A percentile compares a stretch with the other conserved stretches of the same genome.
phyloP scores from a whole-genome alignment of 2,113 vertebrate species.

The Cathartes aura region DNA sequence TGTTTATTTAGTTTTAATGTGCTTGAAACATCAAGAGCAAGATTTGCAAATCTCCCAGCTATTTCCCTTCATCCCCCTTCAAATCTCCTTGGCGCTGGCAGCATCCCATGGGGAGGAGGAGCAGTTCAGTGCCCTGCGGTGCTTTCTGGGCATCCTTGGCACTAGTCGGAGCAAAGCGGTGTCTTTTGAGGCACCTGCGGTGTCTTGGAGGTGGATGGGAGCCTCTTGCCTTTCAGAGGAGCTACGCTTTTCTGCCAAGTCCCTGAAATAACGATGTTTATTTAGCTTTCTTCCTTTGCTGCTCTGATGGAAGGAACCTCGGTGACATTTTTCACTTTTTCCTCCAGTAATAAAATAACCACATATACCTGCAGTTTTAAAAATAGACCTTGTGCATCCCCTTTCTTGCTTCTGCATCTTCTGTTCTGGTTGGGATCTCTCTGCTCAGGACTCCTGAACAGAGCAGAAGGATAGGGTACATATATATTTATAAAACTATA shows the following conservation, averaged over 20 bases:
- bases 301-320: neutral
- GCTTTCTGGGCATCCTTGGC: neutral
- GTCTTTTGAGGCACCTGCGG: neutral
- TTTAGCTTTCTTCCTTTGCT: neutral
- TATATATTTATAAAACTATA: neutral
- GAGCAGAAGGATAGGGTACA: neutral
- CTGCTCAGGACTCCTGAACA: neutral
- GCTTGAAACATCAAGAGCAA: neutral
- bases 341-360: neutral
- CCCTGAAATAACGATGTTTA: neutral
- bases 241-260: neutral
- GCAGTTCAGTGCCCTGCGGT: neutral
- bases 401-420: neutral
- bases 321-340: neutral
- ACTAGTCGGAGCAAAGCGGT: accelerated
- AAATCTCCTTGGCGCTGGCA: neutral
- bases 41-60: neutral
- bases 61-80: neutral
- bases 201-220: neutral
- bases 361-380: neutral
- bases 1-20: neutral
- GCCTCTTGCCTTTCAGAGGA: neutral
- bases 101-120: neutral
- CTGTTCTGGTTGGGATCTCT: neutral
- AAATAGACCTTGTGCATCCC: neutral